Base-by-base conservation (phyloP, 2,888 invertebrate species). In the Epinotia demarniana region DNA sequence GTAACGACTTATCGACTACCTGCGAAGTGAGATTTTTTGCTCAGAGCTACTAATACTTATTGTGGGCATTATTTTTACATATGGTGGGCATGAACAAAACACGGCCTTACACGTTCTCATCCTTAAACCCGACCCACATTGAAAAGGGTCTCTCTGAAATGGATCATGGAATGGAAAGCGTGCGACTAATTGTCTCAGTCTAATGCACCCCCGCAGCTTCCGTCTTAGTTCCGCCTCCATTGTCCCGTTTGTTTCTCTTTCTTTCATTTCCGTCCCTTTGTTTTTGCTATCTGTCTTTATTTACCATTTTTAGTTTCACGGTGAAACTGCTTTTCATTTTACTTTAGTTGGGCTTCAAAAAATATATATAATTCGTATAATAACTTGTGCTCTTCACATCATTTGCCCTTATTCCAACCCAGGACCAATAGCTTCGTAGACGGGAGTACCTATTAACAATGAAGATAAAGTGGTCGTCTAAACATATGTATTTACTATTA, bases 121-220 rank as follows among this genome's bases (percentile, higher is more conserved):
- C 46, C 69, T 43, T 33, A 57, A 55, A 46, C 6, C 58, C 58
- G 53, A 39, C 68, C 23, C 68, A 33, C 39, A 13, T 64, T 53
- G 43, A 67, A 49, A 72, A 66, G 66, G 72, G 72, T 66, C 66
- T 46, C 64, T 67, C 53, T 39, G 57, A 55, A 66, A 66, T 19
- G 66, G 66, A 66, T 73, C 72, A 60, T 49, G 23, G 67, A 63
- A 58, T 73, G 73, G 73, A 73, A 69, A 64, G 16, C 69, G 73
- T 69, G 77, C 73, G 72, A 72, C 78, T 78, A 78, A 78, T 78
- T 78, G 78, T 76, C 71, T 64, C 70, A 66, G 72, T 66, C 78
- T 78, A 78, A 78, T 78, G 77, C 77, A 63, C 75, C 70, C 57
- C 75, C 71, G 66, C 75, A 46, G 58, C 23, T 75, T 75, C 75